These are phyloP conservation scores for Brachylomia viminalis DNA, from an alignment of 2,888 invertebrate genomes.

Conservation along the genomic window DNA sequence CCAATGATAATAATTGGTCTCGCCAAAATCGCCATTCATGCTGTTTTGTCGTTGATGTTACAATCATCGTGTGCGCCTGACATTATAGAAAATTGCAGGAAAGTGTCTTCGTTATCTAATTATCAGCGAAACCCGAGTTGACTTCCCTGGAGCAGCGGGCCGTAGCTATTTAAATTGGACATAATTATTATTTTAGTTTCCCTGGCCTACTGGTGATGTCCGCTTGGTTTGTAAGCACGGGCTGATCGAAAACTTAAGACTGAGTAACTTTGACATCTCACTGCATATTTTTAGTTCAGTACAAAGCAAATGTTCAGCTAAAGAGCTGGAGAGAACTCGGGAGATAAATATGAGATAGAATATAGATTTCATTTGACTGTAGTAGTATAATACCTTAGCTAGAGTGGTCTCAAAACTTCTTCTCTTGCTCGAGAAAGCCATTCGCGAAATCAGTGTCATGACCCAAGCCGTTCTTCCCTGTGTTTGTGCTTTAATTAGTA, in stretches of 20 bases:
- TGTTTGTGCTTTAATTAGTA: background rate
- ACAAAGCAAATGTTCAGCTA: too few species aligned
- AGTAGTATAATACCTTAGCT: background rate
- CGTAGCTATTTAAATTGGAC: constrained; percentile 9
- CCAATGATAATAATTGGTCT: background rate
- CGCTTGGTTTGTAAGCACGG: constrained; percentile 8
- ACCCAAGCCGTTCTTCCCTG: background rate
- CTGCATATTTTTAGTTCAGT: background rate
- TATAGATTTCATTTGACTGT: background rate
- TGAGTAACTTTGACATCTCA: background rate
- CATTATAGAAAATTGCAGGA: constrained; percentile 51
- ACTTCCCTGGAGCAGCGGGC: constrained; percentile 19
- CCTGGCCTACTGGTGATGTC: background rate
- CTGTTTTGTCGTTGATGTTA: background rate
- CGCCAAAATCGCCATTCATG: background rate
- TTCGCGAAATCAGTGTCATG: background rate
- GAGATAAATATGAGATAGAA: background rate
- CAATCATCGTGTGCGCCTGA: constrained; percentile 14
- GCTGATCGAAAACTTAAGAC: background rate
- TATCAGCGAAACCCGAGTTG: constrained; percentile 47
- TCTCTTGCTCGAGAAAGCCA: background rate
- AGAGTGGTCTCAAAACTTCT: background rate
- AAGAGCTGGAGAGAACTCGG: background rate
- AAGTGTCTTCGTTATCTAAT: constrained; percentile 57
- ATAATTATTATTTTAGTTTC: constrained; percentile 26